These are phyloP conservation scores for Musca vetustissima DNA, from an alignment of 1,140 invertebrate genomes.

Conservation along the genomic window DNA sequence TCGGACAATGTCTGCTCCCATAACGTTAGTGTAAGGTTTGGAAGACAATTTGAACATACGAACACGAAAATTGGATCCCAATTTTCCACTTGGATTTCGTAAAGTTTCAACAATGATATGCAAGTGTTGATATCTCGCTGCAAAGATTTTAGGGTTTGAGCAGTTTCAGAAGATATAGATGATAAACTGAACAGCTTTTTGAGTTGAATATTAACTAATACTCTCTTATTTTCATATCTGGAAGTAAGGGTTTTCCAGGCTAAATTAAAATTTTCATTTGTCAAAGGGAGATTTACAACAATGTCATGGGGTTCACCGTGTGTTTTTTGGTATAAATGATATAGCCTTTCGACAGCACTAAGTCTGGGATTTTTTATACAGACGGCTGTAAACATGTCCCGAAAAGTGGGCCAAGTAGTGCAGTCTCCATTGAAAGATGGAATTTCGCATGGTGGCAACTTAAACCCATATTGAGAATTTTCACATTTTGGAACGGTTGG, in stretches of 20 bases:
- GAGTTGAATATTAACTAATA: not conserved
- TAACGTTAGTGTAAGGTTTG: not conserved
- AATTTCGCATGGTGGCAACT: not conserved
- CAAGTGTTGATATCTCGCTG: not conserved
- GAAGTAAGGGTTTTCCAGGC: not conserved
- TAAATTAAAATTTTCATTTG: not conserved
- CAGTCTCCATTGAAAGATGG: not conserved
- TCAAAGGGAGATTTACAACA: not conserved
- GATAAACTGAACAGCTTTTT: not conserved
- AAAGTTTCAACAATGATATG: not conserved
- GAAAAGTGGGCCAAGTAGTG: not conserved
- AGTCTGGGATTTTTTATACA: not conserved
- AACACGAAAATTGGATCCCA: not conserved
- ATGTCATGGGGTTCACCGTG: not conserved
- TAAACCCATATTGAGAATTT: too few species aligned
- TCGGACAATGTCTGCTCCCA: not conserved
- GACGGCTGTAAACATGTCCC: not conserved
- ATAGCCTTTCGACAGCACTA: not conserved
- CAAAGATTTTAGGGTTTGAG: not conserved
- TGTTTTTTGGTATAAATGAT: not conserved
- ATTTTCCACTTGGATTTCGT: not conserved
- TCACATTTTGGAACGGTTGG: too few species aligned
- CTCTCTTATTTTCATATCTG: not conserved
- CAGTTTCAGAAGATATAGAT: not conserved
- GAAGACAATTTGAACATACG: not conserved